Evolutionary conservation across 1,140 invertebrate genomes (phyloP), one percentile per base, ranked within the genome.

Genomic region (Musca domestica): DNA sequence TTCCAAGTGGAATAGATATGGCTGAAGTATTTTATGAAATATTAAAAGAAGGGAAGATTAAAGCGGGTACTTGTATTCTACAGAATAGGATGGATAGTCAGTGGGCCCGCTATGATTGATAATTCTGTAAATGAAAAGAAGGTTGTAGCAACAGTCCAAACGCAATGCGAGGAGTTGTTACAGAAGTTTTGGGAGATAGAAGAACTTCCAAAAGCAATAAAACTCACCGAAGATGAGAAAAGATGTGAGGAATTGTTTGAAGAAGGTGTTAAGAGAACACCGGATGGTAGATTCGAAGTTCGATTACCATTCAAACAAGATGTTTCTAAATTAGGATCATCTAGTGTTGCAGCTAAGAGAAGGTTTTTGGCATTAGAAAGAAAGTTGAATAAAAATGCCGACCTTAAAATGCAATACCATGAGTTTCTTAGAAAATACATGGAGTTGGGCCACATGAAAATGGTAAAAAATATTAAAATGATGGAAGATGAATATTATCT

Each of bases 401-500:
- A 71, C 9, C 19, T 73, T 2, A 68, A 66, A 65, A 25, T 19
- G 7, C 19, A 72, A 64, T 72, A 76, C 30, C 22, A 48, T 19
- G n/a, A 69, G 71, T 74, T 73, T 34, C 73, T 81, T 66, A 69
- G 76, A 67, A 75, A 79, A 65, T 83, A 76, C 64, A 17, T 77
- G 14, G 67, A 74, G 1, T 67, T 78, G 9, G 75, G 75, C 5
- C 79, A 83, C 69, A 79, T 83, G 71, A 73, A 71, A 51, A 74
- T 79, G 67, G 69, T 80, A 47, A 76, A 70, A 34, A 67, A 74
- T 2, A 68, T 74, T 34, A 51, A 73, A 12, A 3, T 54, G 1
- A n/a, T 75, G 14, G 15, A 70, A 14, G 9, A 68, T 14, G 64
- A 67, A n/a, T 72, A 71, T 68, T 69, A 34, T 30, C 17, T 82